These are phyloP conservation scores for Salminus brasiliensis DNA, from an alignment of 2,113 vertebrate species.

Conservation along the genomic window DNA sequence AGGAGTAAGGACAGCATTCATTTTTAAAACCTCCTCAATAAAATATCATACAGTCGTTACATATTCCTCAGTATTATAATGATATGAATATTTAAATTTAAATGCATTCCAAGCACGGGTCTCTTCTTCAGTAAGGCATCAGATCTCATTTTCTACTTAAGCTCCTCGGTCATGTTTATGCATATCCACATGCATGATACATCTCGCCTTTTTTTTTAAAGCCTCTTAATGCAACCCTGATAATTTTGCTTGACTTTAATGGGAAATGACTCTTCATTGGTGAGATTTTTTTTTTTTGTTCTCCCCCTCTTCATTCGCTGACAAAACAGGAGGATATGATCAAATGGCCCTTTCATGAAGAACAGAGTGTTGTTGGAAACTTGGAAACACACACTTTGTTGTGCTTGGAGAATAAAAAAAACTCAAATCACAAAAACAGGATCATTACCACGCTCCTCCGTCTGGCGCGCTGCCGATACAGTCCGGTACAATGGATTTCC, in stretches of 20 bases:
- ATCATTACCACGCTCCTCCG: conserved; percentile 23
- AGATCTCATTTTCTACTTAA: conserved; percentile 86
- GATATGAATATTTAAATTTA: conserved; percentile 87
- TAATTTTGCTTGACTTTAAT: conserved; percentile 81
- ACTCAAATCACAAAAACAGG: background rate
- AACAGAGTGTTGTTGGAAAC: conserved; percentile 74
- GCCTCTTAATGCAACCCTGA: conserved; percentile 76
- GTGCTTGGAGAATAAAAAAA: conserved; percentile 9
- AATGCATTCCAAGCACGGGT: conserved; percentile 80
- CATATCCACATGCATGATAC: conserved; percentile 84
- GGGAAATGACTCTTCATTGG: conserved; percentile 75
- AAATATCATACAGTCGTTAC: conserved; percentile 85
- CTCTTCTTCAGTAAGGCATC: conserved; percentile 78
- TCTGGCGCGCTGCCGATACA: background rate
- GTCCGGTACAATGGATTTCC: background rate
- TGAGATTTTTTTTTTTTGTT: conserved; percentile 69
- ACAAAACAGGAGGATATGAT: conserved; percentile 70
- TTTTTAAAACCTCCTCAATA: conserved; percentile 87
- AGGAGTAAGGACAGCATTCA: conserved; percentile 83
- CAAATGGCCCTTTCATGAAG: conserved; percentile 75
- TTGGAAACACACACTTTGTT: conserved; percentile 61
- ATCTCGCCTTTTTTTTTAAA: conserved; percentile 72
- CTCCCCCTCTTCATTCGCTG: background rate
- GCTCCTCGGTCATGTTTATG: conserved; percentile 84
- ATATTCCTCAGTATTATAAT: conserved; percentile 88